Base-by-base conservation (phyloP, 1,140 invertebrate species). In the Drosophila ananassae region DNA sequence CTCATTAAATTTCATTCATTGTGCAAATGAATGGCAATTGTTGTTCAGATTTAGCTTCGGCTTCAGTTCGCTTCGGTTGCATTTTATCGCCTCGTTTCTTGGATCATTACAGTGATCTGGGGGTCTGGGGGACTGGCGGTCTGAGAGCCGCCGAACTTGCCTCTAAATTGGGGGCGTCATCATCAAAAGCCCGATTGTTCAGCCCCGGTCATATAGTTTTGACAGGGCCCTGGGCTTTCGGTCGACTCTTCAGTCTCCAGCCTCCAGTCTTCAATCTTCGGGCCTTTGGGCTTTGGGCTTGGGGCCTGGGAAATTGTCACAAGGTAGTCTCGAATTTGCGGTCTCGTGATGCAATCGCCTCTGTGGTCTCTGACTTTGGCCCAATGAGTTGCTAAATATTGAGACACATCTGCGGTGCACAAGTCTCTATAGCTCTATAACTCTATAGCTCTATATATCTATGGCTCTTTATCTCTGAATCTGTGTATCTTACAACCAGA, bases 21-120 rank as follows among this genome's bases (percentile, higher is more conserved):
- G 77, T 73, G 66, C 66, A 84, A 84, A 84, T 84, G 80, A 77
- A 84, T 77, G 76, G 79, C 73, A 73, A 79, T 84, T 79, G 81
- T 84, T 72, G 63, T 25, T 28, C 28, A 28, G 25, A 2, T 28
- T 28, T 5, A 6, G 63, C 47, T 22, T 28, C 21, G 47, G 47
- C 52, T 71, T 28, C 3, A 28, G 5, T 28, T 28, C 28, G 63
- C 47, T 22, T 28, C 28, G 60, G 47, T 55, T 71, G 51, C 53
- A 58, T 71, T 82, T 82, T 64, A 30, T 64, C 62, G 66, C 64
- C 56, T 83, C 55, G 59, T 83, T 79, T 60, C 57, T 64, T 30
- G 48, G 39, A 68, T 63, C 24, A 68, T 69, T 69, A 69, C 25
- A 57, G 4, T 3, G 25, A 28, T 22, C 44, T 4, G 34, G 10